Percentiles rank a stretch among this genome's conserved stretches.
Conservation (phyloP, 2,113 vertebrate genomes). For the Oryzias curvinotus region DNA sequence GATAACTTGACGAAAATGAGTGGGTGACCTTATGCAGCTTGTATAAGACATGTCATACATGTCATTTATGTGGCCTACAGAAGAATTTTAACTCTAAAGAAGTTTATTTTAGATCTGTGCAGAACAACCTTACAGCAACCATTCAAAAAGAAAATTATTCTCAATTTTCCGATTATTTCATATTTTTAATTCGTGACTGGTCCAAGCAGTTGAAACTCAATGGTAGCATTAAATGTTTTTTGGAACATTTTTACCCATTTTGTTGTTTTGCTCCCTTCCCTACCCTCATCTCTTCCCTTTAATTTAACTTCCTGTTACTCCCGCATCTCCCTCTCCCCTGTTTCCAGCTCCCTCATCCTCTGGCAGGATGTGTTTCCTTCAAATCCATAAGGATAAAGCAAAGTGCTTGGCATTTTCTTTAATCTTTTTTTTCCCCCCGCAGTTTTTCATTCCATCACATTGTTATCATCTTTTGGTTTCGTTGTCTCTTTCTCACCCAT, state of each 20-base stretch:
- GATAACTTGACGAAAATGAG: too few relatives aligned
- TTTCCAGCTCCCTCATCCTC: conserved; percentile 27
- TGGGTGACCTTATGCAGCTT: too few relatives aligned
- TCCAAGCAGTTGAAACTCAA: too few relatives aligned
- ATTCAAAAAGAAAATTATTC: too few relatives aligned
- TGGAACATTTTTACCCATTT: conserved; percentile 12
- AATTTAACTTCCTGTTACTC: conserved; percentile 20
- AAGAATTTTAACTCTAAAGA: too few relatives aligned
- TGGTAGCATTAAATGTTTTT: too few relatives aligned
- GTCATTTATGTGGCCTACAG: too few relatives aligned
- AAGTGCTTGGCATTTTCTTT: conserved; percentile 26
- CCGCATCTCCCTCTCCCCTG: conserved; percentile 13
- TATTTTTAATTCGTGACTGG: too few relatives aligned
- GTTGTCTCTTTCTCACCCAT: not conserved
- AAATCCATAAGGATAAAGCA: conserved; percentile 22
- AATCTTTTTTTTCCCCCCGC: conserved; percentile 18
- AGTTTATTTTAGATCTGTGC: too few relatives aligned
- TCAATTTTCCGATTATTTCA: too few relatives aligned
- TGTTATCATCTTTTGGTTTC: not conserved
- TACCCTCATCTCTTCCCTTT: not conserved
- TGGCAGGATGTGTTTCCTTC: conserved; percentile 25
- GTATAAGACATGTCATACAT: too few relatives aligned
- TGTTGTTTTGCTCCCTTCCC: conserved; percentile 14
- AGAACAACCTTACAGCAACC: too few relatives aligned
- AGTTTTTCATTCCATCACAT: conserved; percentile 6